These are phyloP conservation scores for Zoanthus sansibaricus DNA, from an alignment of 92 coral and sea anemone species.

Conservation along the genomic window DNA sequence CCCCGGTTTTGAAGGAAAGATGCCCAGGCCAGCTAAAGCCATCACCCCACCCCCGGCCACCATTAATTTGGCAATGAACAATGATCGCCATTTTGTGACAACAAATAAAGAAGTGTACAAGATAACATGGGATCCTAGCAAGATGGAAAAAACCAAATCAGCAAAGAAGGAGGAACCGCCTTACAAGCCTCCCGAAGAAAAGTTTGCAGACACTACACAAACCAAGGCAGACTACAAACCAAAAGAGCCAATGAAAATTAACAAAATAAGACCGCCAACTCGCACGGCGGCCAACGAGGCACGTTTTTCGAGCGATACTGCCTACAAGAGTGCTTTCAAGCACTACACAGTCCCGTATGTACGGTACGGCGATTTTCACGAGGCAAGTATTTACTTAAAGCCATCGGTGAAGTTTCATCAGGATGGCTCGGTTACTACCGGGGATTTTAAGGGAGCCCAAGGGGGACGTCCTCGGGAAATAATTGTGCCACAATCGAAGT, in stretches of 20 bases:
- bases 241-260: slow-evolving; percentile 71
- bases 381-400: slow-evolving; percentile 79
- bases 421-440: slow-evolving; percentile 90
- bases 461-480: slow-evolving; percentile 88
- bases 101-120: slow-evolving; percentile 86
- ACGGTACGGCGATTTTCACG: slow-evolving; percentile 94
- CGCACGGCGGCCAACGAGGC: slow-evolving; percentile 80
- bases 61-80: slow-evolving; percentile 85
- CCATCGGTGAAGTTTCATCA: slow-evolving; percentile 87
- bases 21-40: slow-evolving; percentile 90
- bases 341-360: slow-evolving; percentile 78
- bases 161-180: slow-evolving; percentile 71
- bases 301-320: slow-evolving; percentile 85
- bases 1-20: slow-evolving; percentile 87
- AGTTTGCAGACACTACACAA: slow-evolving; percentile 87
- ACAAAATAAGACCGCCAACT: slow-evolving; percentile 80
- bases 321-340: slow-evolving; percentile 88
- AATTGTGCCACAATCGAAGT: slow-evolving; percentile 74
- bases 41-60: slow-evolving; percentile 93
- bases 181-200: slow-evolving; percentile 71
- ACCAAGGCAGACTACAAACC: slow-evolving; percentile 88
- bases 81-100: slow-evolving; percentile 79
- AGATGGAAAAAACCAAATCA: slow-evolving; percentile 76
- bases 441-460: slow-evolving; percentile 87
- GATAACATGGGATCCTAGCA: slow-evolving; percentile 91